Base-by-base conservation (phyloP, 1,140 invertebrate genomes). In the Cherax quadricarinatus region DNA sequence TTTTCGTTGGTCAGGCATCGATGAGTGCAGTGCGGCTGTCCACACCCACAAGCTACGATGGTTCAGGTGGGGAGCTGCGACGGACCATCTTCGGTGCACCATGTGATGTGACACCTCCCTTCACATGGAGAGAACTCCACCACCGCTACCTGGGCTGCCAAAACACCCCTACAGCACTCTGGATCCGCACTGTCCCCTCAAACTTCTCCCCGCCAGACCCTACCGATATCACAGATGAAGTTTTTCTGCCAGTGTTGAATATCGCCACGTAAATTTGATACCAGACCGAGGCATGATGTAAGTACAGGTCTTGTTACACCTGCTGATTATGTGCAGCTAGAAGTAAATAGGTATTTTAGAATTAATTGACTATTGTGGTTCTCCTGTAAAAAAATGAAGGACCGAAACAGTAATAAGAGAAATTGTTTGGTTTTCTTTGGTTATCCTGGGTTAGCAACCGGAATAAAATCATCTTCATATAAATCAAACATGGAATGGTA, bases 51-150 rank as follows among this genome's bases (percentile, higher is more conserved):
- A 91, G 94, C 49, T 94, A 93, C 80, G 94, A 95, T 62, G 93
- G 94, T 9, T 94, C 94, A 9, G 88, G 94, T 57, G 95, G 95
- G 4, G 87, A 41, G 12, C 93, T 94, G 2, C 93, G 91, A 49
- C 86, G 94, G 21, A 96, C 95, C 48, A 94, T 96, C 10, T 95
- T 95, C 91, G 96, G 96, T 18, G 95, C 95, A 6, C 96, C 96
- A 0, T 96, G 96, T 93, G 94, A 96, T 88, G 94, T 95, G 79
- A 94, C 93, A 21, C 95, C 95, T 9, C 95, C 95, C 18, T 95
- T 95, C 84, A 94, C 95, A 0, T 86, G 94, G 30, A 86, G 94
- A 14, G 96, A 96, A 94, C 94, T 96, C 12, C 91, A 94, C n/a
- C 94, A 94, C 41, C 94, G 95, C 9, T 96, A 95, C 93, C 94